These are phyloP conservation scores for Argyresthia goedartella DNA, from an alignment of 2,888 invertebrate species.

Conservation along the genomic window DNA sequence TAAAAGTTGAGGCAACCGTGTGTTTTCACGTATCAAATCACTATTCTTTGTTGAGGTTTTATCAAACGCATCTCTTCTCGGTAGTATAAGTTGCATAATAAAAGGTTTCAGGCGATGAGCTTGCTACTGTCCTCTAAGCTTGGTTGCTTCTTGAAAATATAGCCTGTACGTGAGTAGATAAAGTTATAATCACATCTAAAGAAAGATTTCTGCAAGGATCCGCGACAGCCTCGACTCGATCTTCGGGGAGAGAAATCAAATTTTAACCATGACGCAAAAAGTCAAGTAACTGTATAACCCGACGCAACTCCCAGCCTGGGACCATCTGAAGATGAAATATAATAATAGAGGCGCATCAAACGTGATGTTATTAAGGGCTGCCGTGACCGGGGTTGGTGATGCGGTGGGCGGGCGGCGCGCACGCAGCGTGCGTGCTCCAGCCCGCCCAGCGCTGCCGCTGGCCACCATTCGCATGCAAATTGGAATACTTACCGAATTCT, in stretches of 20 bases:
- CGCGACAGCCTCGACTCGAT: neutral
- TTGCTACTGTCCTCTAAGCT: too few relatives aligned
- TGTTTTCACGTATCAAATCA: too few relatives aligned
- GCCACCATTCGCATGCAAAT: conserved; percentile 54
- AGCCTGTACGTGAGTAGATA: too few relatives aligned
- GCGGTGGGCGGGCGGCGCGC: conserved; percentile 34
- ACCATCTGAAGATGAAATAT: conserved; percentile 65
- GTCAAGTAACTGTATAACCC: conserved; percentile 31
- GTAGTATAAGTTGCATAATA: too few relatives aligned
- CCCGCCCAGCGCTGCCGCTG: conserved; percentile 39
- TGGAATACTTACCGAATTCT: conserved; percentile 38
- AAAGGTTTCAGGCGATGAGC: too few relatives aligned
- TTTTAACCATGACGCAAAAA: conserved; percentile 29
- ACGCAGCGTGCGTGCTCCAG: conserved; percentile 43
- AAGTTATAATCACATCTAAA: too few relatives aligned
- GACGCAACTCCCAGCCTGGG: conserved; percentile 51
- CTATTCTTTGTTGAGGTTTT: too few relatives aligned
- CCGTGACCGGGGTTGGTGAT: conserved; percentile 47
- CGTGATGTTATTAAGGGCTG: conserved; percentile 68
- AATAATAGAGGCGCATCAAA: conserved; percentile 71
- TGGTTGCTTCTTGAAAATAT: too few relatives aligned
- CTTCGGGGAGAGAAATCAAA: conserved; percentile 15
- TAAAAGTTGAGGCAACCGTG: too few relatives aligned
- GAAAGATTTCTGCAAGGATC: too few relatives aligned
- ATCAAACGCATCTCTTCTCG: too few relatives aligned